Evolutionary conservation across 2,113 vertebrate species (phyloP), one percentile per base, ranked within the genome.

Genomic region (Bagarius yarrelli): DNA sequence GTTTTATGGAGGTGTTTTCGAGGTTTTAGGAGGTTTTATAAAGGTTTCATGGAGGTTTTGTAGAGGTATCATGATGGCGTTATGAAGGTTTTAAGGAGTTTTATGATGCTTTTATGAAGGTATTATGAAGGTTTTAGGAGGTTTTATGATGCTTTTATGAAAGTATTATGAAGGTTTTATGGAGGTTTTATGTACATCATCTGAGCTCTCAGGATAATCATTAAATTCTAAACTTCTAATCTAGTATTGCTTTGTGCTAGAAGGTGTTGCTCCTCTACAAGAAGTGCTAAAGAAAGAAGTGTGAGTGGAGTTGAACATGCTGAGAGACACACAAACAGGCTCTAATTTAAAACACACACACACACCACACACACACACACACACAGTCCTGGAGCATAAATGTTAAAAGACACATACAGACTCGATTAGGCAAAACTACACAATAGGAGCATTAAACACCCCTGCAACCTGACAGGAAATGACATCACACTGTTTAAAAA

Each of bases 401-500:
- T n/a, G n/a, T n/a, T n/a, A n/a, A n/a, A n/a, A 40, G 8, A 8
- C 3, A 40, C 3, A 40, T 40, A 40, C 36, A 40, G 36, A 40
- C 36, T 40, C 36, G 34, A 57, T 59, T 1, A 15, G 40, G 30
- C 23, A 60, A 59, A 25, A 76, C 23, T 8, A 59, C 3, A 60
- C 55, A 59, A 57, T 23, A 36, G 21, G n/a, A 44, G 13, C 34
- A n/a, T 52, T 52, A 11, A 59, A 34, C 30, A 21, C 21, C 16
- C 44, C 47, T 0, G 11, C 2, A 2, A 11, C 11, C 16, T 53
- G 23, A 63, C 27, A 53, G 19, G 44, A 66, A 78, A 27, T 66
- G 44, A 66, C 77, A 67, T 67, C 61, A 79, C 40, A 6, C 30
- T 55, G 32, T 69, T 79, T 36, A 67, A 50, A 30, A 56, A 79